Base-by-base conservation (phyloP, 2,888 invertebrate genomes). In the Volucella inanis region DNA sequence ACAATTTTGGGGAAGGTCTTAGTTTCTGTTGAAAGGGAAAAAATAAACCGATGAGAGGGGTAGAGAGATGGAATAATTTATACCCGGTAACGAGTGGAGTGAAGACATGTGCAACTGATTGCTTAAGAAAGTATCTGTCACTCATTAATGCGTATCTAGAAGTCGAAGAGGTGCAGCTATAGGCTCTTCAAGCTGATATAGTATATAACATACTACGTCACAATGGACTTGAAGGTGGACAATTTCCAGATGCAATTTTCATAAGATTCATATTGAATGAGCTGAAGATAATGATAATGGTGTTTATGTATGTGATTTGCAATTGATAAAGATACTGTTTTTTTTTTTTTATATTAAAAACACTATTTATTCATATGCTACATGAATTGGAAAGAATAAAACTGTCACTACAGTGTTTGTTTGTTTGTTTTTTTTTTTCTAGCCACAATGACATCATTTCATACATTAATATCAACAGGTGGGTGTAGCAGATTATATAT, bases 271-370 rank as follows among this genome's bases (percentile, higher is more conserved):
- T 6, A 39, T 1, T 11, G 1, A 8, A n/a, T 10, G 8, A 39
- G 43, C 61, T 74, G 47, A 14, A 14, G 57, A 15, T 49, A 50
- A 57, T 47, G 55, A 47, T 47, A 49, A 67, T 49, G 62, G 31
- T 75, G 84, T 84, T 84, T 76, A 80, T 84, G 84, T 84, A 75
- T 84, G 80, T 39, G 75, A 75, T 80, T 80, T 70, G 41, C 74
- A 45, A 75, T 75, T 76, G 75, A 75, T 57, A 80, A 84, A 67
- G 54, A 65, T 67, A 55, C 70, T 52, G 55, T 49, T 49, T 50
- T 62, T 62, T 62, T 77, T 57, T n/a, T 45, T n/a, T n/a, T n/a
- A n/a, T 62, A 62, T 41, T 18, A 50, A 38, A 22, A 47, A 38
- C 39, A 10, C 39, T 41, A 54, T 67, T 80, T 68, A 64, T 41